A percentile compares a stretch with the other conserved stretches of the same genome.
These are phyloP conservation scores for Scartelaos histophorus DNA, from an alignment of 2,113 vertebrate genomes.

Conservation along the genomic window DNA sequence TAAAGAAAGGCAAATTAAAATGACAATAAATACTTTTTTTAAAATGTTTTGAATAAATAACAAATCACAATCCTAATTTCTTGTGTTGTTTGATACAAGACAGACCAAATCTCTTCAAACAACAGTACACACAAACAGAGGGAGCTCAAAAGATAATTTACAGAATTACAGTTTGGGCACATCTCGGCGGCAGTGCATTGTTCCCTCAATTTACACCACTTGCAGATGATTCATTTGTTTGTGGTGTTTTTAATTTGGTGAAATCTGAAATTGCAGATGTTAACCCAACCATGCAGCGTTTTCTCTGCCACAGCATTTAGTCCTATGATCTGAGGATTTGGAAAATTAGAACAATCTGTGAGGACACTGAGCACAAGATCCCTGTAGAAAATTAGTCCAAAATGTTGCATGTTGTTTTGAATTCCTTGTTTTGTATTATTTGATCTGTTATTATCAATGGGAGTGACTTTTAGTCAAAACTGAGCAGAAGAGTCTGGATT, in stretches of 20 bases:
- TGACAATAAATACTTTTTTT: no score
- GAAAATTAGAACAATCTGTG: conserved; percentile 71
- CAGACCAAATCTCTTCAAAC: neutral
- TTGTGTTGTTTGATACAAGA: no score
- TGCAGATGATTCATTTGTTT: conserved; percentile 35
- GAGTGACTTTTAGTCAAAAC: conserved; percentile 34
- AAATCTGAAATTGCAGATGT: conserved; percentile 62
- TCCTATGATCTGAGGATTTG: conserved; percentile 60
- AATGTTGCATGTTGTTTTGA: conserved; percentile 49
- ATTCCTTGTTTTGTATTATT: neutral
- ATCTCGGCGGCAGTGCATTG: conserved; percentile 18
- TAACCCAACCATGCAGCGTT: conserved; percentile 60
- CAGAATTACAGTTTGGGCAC: conserved; percentile 12
- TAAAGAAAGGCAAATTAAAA: neutral
- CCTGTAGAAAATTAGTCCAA: conserved; percentile 62
- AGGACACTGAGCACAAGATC: conserved; percentile 60
- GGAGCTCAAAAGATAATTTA: conserved; percentile 1
- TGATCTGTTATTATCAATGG: conserved; percentile 24
- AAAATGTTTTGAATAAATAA: no score
- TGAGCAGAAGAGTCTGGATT: conserved; percentile 24
- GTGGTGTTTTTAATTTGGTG: conserved; percentile 56
- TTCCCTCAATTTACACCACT: conserved; percentile 48
- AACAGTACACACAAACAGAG: neutral
- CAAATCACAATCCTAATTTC: neutral
- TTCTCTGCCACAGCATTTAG: conserved; percentile 53